phyloP scores from a whole-genome alignment of 2,888 invertebrate genomes.

The Aspidiotus destructor region DNA sequence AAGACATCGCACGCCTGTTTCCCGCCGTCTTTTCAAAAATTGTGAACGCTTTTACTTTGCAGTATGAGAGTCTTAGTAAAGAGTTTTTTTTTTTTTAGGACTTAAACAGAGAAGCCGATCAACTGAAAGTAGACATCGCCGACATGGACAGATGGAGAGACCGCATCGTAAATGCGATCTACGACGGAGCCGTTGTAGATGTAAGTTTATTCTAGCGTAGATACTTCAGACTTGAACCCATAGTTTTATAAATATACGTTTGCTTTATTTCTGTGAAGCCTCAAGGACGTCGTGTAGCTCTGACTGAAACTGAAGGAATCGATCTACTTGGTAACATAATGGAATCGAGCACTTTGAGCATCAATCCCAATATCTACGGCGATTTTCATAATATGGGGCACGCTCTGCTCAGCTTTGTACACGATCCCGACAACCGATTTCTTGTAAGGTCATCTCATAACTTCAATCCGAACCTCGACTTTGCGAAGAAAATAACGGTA shows the following conservation, averaged over 20 bases:
- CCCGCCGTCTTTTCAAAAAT: too few species aligned
- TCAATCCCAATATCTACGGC: conserved; percentile 60
- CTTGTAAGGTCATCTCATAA: conserved; percentile 17
- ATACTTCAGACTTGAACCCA: too few species aligned
- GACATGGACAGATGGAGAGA: conserved; percentile 67
- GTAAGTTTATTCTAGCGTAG: neutral
- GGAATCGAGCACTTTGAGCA: conserved; percentile 60
- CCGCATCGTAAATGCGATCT: conserved; percentile 60
- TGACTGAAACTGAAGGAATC: conserved; percentile 50
- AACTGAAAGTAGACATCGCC: conserved; percentile 56
- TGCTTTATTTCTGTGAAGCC: neutral
- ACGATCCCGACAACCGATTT: conserved; percentile 57
- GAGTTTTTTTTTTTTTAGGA: conserved; percentile 44
- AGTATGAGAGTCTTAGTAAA: too few species aligned
- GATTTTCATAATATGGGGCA: conserved; percentile 75
- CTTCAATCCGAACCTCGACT: too few species aligned
- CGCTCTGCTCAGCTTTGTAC: conserved; percentile 60
- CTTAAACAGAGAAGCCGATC: conserved; percentile 57
- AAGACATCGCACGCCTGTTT: too few species aligned
- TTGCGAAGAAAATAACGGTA: too few species aligned
- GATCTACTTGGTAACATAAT: conserved; percentile 68
- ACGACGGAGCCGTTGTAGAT: conserved; percentile 44
- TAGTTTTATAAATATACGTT: too few species aligned
- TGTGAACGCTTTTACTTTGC: too few species aligned
- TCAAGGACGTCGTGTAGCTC: conserved; percentile 5